These are phyloP conservation scores for Prinia subflava DNA, from an alignment of 2,113 vertebrate genomes.

Conservation along the genomic window DNA sequence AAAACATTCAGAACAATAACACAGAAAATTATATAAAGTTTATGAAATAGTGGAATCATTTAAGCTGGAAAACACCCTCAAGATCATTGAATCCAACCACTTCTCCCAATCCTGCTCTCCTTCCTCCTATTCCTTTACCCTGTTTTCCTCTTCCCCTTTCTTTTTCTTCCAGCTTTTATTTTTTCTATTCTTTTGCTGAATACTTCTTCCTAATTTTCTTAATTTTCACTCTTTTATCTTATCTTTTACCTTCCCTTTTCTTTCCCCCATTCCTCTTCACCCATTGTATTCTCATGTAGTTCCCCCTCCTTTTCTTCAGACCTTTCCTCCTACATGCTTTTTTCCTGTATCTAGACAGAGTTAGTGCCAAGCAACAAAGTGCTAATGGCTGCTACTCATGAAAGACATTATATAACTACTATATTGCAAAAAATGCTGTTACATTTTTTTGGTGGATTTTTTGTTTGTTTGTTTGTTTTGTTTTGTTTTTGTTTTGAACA, in stretches of 20 bases:
- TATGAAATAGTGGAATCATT: background rate
- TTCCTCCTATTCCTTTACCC: background rate
- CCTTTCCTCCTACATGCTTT: background rate
- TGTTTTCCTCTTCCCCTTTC: background rate
- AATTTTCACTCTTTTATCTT: background rate
- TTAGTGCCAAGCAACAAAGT: background rate
- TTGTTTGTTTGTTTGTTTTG: too few species aligned
- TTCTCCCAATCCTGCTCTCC: background rate
- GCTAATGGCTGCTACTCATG: background rate
- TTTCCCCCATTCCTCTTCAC: background rate
- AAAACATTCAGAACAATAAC: background rate
- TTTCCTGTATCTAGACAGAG: background rate
- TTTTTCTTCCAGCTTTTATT: background rate
- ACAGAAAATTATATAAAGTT: background rate
- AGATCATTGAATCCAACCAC: rapidly evolving
- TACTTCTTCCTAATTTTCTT: background rate
- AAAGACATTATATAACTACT: background rate
- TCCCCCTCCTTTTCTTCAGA: background rate
- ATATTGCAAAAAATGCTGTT: background rate
- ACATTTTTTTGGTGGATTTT: background rate
- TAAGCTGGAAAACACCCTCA: background rate
- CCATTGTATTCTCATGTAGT: background rate
- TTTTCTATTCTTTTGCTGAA: background rate
- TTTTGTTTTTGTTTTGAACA: background rate
- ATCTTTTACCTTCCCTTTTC: background rate